Conservation (phyloP, 2,888 invertebrate species). For the Parascotia fuliginaria region DNA sequence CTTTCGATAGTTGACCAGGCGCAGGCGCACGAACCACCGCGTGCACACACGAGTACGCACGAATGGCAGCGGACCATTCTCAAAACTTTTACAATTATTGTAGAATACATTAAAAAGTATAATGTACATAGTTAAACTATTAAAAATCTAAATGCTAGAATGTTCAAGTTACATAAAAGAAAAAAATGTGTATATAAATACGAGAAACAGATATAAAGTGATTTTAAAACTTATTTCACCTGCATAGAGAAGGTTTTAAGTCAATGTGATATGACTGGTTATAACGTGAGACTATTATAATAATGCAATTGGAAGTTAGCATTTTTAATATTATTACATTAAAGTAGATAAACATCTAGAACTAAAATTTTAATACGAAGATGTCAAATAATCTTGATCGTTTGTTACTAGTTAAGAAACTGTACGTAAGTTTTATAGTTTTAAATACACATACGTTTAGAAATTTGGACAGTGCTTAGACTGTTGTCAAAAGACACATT, state of each 20-base stretch:
- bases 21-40: constrained; percentile 7
- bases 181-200: constrained; percentile 19
- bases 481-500: constrained; percentile 25
- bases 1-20: no score
- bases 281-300: constrained; percentile 14
- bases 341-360: constrained; percentile 4
- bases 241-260: no score
- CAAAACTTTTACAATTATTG: constrained; percentile 2
- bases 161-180: constrained; percentile 29
- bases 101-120: constrained; percentile 20
- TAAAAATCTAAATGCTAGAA: constrained; percentile 34
- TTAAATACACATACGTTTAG: background rate
- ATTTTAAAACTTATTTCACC: no score
- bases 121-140: constrained; percentile 19
- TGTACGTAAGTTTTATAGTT: background rate
- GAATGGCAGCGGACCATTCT: constrained; percentile 13
- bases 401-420: background rate
- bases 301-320: constrained; percentile 21
- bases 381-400: background rate
- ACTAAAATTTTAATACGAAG: constrained; percentile 3
- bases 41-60: background rate
- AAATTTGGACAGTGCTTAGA: constrained; percentile 4
- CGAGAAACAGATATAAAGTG: constrained; percentile 1
- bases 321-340: no score
- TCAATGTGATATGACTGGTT: constrained; percentile 11